Evolutionary conservation across 2,113 vertebrate species (phyloP).

Genomic region (Hymenochirus boettgeri): DNA sequence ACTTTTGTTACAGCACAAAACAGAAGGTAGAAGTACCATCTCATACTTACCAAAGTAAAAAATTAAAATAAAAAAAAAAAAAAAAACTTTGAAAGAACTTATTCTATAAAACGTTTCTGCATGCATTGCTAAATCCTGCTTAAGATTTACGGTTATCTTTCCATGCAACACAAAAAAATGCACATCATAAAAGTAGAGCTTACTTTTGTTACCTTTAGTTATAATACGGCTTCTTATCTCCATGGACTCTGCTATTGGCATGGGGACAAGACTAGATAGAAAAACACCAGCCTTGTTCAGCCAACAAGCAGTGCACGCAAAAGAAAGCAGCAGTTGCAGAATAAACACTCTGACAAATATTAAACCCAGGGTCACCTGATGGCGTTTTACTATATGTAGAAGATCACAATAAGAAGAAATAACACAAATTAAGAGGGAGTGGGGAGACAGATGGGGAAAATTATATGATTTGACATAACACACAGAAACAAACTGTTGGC

Average conservation of each 20-base stretch:
- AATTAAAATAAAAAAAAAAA: too few species aligned
- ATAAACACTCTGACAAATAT: constrained; percentile 22
- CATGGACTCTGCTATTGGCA: constrained; percentile 23
- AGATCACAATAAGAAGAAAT: neutral
- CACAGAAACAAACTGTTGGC: constrained; percentile 12
- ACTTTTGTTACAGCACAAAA: too few species aligned
- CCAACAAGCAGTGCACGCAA: constrained; percentile 1
- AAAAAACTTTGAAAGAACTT: too few species aligned
- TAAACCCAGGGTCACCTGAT: constrained; percentile 22
- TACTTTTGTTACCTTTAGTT: neutral
- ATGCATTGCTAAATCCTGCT: too few species aligned
- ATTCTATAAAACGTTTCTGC: too few species aligned
- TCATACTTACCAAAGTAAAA: too few species aligned
- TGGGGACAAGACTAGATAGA: neutral
- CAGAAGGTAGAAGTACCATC: too few species aligned
- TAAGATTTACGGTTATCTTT: neutral
- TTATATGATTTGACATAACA: constrained; percentile 8
- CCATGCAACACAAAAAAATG: neutral
- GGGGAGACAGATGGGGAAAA: constrained; percentile 28
- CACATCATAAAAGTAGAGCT: constrained; percentile 1
- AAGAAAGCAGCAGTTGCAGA: neutral
- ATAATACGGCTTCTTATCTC: constrained; percentile 31
- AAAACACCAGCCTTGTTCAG: neutral
- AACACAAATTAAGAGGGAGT: neutral
- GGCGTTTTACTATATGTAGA: constrained; percentile 10